Evolutionary conservation across 2,113 vertebrate species (phyloP).

Genomic region (Odontophorus gujanensis): DNA sequence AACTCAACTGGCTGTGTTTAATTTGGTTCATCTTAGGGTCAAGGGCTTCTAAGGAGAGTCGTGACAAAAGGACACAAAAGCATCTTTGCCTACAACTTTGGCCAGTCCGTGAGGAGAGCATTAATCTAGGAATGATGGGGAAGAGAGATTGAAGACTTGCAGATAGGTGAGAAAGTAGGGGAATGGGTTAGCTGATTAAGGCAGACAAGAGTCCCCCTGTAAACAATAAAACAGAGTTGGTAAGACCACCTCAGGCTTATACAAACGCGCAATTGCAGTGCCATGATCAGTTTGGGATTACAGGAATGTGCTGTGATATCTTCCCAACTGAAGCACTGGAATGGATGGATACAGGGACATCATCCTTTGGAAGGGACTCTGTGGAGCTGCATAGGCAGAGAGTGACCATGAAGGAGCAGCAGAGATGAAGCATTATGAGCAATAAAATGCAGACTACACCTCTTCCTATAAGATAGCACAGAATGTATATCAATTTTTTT

Average conservation of each 20-base stretch:
- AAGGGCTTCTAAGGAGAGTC: background rate
- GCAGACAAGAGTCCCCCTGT: background rate
- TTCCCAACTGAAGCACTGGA: background rate
- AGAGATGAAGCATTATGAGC: background rate
- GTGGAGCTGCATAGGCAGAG: background rate
- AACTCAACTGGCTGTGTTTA: background rate
- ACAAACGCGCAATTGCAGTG: background rate
- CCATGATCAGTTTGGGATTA: background rate
- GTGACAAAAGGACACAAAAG: background rate
- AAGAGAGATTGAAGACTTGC: background rate
- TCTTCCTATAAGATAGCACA: background rate
- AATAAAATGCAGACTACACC: background rate
- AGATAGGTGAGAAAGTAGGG: background rate
- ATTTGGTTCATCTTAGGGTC: background rate
- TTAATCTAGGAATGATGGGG: background rate
- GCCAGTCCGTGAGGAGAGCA: background rate
- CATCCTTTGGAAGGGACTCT: background rate
- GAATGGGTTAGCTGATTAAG: background rate
- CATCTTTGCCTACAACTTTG: background rate
- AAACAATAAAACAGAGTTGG: background rate
- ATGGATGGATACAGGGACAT: background rate
- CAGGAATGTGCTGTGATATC: background rate
- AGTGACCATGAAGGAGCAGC: background rate
- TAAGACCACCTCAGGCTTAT: background rate
- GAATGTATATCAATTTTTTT: background rate